Evolutionary conservation across 2,113 vertebrate genomes (phyloP).

Genomic region (Oryzias woworae): DNA sequence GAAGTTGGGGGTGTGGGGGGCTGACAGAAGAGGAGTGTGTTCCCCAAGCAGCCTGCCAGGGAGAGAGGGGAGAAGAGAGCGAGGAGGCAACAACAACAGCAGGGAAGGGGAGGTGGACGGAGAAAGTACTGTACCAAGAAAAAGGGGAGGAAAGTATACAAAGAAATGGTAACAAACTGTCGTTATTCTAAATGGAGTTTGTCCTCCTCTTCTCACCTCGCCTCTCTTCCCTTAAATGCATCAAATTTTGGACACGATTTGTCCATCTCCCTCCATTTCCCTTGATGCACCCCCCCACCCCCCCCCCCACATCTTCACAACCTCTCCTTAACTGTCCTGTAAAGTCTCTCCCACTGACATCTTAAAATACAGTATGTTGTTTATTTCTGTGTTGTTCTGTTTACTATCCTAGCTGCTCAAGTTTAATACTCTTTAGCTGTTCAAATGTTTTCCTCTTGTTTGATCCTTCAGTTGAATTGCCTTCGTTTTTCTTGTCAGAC

Average conservation of each 20-base stretch:
- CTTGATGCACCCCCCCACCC: conserved; percentile 2
- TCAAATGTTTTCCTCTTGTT: conserved; percentile 20
- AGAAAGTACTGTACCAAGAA: conserved; percentile 31
- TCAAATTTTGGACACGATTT: conserved; percentile 5
- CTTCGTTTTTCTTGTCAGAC: conserved; percentile 3
- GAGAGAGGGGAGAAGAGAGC: conserved; percentile 32
- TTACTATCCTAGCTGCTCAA: conserved; percentile 3
- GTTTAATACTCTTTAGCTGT: conserved; percentile 12
- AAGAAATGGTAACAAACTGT: neutral
- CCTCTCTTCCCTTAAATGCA: neutral
- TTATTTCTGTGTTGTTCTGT: conserved; percentile 9
- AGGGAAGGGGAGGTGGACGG: conserved; percentile 25
- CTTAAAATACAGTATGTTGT: conserved; percentile 4
- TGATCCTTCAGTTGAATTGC: conserved; percentile 14
- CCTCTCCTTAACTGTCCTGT: conserved; percentile 4
- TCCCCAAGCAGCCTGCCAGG: conserved; percentile 85
- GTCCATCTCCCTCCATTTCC: conserved; percentile 11
- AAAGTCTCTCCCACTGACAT: conserved; percentile 11
- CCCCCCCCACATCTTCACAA: conserved; percentile 13
- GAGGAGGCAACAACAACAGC: conserved; percentile 6
- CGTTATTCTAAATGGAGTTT: conserved; percentile 34
- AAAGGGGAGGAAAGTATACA: conserved; percentile 15
- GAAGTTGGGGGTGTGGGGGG: conserved; percentile 87
- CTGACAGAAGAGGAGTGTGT: conserved; percentile 91
- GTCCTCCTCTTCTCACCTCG: conserved; percentile 2